phyloP scores from a whole-genome alignment of 2,888 invertebrate species.

The Lobophora halterata region DNA sequence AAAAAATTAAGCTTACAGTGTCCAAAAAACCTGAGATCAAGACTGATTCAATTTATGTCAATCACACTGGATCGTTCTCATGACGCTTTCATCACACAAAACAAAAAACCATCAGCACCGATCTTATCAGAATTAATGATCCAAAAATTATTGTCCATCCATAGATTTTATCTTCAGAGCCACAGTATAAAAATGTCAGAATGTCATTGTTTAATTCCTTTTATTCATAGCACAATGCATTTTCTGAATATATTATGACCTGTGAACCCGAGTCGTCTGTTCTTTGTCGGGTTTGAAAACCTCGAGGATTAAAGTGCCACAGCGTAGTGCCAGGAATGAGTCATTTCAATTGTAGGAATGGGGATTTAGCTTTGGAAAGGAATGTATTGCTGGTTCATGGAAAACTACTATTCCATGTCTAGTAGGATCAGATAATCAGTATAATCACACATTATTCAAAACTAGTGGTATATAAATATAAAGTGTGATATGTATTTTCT shows the following conservation, averaged over 20 bases:
- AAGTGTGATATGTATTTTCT: too few species aligned
- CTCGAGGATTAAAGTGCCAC: slow-evolving; percentile 29
- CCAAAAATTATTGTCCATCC: slow-evolving; percentile 62
- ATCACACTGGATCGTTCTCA: slow-evolving; percentile 27
- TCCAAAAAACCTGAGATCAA: slow-evolving; percentile 5
- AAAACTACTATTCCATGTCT: too few species aligned
- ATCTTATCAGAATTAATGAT: slow-evolving; percentile 72
- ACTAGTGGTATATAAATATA: too few species aligned
- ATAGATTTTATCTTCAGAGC: slow-evolving; percentile 35
- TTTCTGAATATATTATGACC: slow-evolving; percentile 75
- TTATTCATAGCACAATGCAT: slow-evolving; percentile 59
- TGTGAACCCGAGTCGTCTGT: slow-evolving; percentile 48
- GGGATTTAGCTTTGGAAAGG: slow-evolving; percentile 16
- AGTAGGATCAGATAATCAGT: too few species aligned
- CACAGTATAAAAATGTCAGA: slow-evolving; percentile 53
- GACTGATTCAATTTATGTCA: slow-evolving; percentile 1
- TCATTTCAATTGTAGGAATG: slow-evolving; percentile 31
- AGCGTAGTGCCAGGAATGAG: slow-evolving; percentile 25
- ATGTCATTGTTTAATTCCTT: slow-evolving; percentile 64
- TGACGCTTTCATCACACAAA: slow-evolving; percentile 32
- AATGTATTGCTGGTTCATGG: slow-evolving; percentile 20
- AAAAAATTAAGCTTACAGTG: too few species aligned
- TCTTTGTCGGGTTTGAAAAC: slow-evolving; percentile 46
- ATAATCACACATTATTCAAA: too few species aligned
- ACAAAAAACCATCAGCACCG: slow-evolving; percentile 45